Base-by-base conservation (phyloP, 2,113 vertebrate species). In the Podilymbus podiceps region DNA sequence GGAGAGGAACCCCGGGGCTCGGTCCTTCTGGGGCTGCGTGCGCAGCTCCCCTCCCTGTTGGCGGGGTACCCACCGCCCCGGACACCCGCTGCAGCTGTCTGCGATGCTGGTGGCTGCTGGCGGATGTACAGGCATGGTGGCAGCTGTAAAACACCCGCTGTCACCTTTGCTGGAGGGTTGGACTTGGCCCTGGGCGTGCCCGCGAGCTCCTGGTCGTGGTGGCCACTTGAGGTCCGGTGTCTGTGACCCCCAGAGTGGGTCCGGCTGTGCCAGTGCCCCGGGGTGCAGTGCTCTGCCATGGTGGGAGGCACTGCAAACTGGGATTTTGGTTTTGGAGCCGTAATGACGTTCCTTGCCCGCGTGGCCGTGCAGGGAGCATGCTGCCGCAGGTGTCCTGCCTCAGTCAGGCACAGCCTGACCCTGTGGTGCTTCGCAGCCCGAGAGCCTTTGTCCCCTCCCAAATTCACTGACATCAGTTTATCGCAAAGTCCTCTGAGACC, bases 111-210 rank as follows among this genome's bases (percentile, higher is more conserved):
- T 38, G 40, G 52, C n/a, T 4, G 4, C 74, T 6, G 2, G 18
- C 6, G 11, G 71, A 31, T 14, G 18, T 14, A 12, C 13, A 16
- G 76, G 49, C 35, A n/a, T 4, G 38, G 47, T 53, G 74, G 42
- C 81, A 71, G 44, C 63, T 0, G 1, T 56, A 31, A 46, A 81
- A 33, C 28, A 30, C 42, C 72, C 3, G 13, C 21, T 6, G 11
- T 5, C 12, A 5, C 47, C 53, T 68, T 35, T 46, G n/a, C 46
- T 12, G 2, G 1, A 42, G 64, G 49, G 35, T 42, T 94, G 86
- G 73, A 96, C 92, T 95, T 96, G 75, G 86, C 84, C 53, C 86
- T 50, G 89, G 53, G 88, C 33, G 74, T 82, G 81, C 67, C 67
- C 0, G 21, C 18, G 28, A 68, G 74, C 74, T 91, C 5, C 2